Percentiles rank a stretch among this genome's conserved stretches.
phyloP scores from a whole-genome alignment of 2,797 vertebrate genomes.

The Cuniculus paca region DNA sequence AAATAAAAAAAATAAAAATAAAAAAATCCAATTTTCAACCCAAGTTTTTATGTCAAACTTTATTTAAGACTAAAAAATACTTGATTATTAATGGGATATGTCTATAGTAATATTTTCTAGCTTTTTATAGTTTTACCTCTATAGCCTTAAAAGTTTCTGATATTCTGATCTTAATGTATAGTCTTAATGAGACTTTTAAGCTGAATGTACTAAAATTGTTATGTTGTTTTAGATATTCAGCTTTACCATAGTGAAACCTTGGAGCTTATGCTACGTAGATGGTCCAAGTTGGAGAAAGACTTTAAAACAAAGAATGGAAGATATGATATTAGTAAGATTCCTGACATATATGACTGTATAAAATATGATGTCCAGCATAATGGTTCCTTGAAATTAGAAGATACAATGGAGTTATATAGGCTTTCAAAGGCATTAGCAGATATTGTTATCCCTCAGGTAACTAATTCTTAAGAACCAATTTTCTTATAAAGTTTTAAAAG shows the following conservation, averaged over 20 bases:
- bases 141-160: not conserved
- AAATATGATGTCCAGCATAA: slow-evolving; percentile 96
- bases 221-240: slow-evolving; percentile 92
- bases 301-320: slow-evolving; percentile 95
- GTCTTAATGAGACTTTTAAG: slow-evolving; percentile 38
- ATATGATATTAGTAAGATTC: slow-evolving; percentile 96
- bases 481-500: not conserved
- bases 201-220: slow-evolving; percentile 69
- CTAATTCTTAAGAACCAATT: slow-evolving; percentile 44
- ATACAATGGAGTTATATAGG: slow-evolving; percentile 94
- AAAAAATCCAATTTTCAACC: not conserved
- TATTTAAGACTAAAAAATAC: slow-evolving; percentile 4
- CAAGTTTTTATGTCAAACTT: not conserved
- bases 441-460: slow-evolving; percentile 95
- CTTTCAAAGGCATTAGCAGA: slow-evolving; percentile 95
- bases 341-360: slow-evolving; percentile 96
- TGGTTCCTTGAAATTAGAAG: slow-evolving; percentile 92
- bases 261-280: slow-evolving; percentile 94
- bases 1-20: no score
- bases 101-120: not conserved
- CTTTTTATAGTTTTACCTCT: not conserved
- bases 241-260: slow-evolving; percentile 95
- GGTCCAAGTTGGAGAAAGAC: slow-evolving; percentile 95
- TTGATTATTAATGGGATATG: not conserved
- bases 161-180: slow-evolving; percentile 2